A percentile compares a stretch with the other conserved stretches of the same genome.
These are phyloP conservation scores for Cygnus atratus DNA, from an alignment of 2,113 vertebrate genomes.

Conservation along the genomic window DNA sequence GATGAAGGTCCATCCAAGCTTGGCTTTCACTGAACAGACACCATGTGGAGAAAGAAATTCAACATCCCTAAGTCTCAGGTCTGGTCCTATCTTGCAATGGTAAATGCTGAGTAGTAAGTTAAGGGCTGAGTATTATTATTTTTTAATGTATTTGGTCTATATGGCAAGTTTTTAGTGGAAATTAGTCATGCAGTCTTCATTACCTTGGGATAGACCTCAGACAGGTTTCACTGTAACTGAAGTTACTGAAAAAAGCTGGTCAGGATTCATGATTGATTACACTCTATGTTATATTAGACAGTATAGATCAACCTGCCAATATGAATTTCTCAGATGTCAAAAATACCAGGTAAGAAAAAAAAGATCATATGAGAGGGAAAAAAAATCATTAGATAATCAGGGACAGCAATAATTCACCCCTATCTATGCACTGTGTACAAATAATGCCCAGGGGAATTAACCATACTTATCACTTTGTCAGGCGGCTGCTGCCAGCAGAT, in stretches of 20 bases:
- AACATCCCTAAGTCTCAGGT: background rate
- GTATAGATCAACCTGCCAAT: conserved; percentile 82
- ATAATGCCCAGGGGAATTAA: conserved; percentile 73
- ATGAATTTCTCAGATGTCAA: conserved; percentile 80
- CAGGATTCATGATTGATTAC: conserved; percentile 77
- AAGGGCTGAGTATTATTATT: background rate
- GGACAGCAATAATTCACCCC: conserved; percentile 77
- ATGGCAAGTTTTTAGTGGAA: background rate
- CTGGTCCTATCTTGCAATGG: background rate
- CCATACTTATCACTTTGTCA: conserved; percentile 66
- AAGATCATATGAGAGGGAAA: conserved; percentile 67
- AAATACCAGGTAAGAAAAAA: conserved; percentile 66
- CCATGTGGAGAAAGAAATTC: conserved; percentile 11
- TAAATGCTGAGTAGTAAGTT: background rate
- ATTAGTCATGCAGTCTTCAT: background rate
- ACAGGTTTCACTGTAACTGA: background rate
- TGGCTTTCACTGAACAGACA: conserved; percentile 47
- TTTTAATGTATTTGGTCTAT: background rate
- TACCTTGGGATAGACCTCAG: background rate
- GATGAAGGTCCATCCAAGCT: background rate
- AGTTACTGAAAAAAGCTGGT: conserved; percentile 37
- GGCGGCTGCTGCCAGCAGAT: conserved; percentile 50
- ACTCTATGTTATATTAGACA: conserved; percentile 74
- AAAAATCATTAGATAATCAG: conserved; percentile 79
- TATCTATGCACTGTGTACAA: conserved; percentile 72